Conservation (phyloP, 1,140 invertebrate species). For the Macrosteles quadrilineatus region DNA sequence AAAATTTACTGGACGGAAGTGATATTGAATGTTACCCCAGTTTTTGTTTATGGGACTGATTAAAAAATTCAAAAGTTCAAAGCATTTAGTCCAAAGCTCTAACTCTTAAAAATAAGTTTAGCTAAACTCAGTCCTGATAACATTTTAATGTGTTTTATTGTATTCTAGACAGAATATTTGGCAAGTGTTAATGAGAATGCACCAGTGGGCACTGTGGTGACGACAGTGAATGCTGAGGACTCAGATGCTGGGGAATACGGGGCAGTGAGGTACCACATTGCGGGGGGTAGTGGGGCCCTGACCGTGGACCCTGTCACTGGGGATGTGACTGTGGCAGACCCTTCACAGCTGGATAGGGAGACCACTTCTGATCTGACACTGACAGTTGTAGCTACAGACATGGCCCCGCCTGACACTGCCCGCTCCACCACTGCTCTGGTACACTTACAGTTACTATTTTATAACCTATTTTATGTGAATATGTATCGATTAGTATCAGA, state of each 20-base stretch:
- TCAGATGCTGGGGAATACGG: constrained; percentile 73
- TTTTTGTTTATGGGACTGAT: too few species aligned
- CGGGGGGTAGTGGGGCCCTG: constrained; percentile 72
- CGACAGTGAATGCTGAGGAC: constrained; percentile 71
- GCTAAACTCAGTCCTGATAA: too few species aligned
- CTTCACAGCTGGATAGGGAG: constrained; percentile 79
- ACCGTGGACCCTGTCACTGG: constrained; percentile 71
- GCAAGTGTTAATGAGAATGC: constrained; percentile 75
- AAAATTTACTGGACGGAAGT: too few species aligned
- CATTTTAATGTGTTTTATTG: too few species aligned
- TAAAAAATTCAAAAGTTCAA: too few species aligned
- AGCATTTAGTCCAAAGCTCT: too few species aligned
- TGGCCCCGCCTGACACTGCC: constrained; percentile 66
- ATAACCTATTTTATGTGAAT: constrained; percentile 1
- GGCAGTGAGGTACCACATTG: constrained; percentile 72
- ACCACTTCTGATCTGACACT: constrained; percentile 67
- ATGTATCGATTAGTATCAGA: too few species aligned
- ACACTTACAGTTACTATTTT: constrained; percentile 36
- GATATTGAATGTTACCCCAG: too few species aligned
- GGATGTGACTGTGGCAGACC: constrained; percentile 72
- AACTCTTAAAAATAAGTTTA: too few species aligned
- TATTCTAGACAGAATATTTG: constrained; percentile 61
- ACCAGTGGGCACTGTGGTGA: constrained; percentile 64
- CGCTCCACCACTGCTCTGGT: constrained; percentile 72
- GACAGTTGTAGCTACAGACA: constrained; percentile 77